Percentiles rank a stretch among this genome's conserved stretches.
These are phyloP conservation scores for Aethina tumida DNA, from an alignment of 1,140 invertebrate genomes.

Conservation along the genomic window DNA sequence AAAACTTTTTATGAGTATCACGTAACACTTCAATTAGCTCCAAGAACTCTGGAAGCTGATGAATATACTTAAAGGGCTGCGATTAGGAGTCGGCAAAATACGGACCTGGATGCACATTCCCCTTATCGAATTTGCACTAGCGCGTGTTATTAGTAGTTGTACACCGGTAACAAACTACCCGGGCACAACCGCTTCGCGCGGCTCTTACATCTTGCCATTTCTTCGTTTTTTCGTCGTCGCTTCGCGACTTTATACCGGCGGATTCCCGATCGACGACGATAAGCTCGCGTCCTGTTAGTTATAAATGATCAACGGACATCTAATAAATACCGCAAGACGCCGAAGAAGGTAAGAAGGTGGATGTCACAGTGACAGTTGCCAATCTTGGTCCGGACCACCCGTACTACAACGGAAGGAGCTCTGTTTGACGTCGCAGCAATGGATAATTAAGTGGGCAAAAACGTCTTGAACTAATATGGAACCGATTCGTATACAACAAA, in stretches of 20 bases:
- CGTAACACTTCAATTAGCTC: too few species aligned
- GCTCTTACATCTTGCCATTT: conserved; percentile 16
- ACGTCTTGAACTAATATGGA: too few species aligned
- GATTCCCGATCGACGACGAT: conserved; percentile 17
- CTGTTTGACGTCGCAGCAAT: too few species aligned
- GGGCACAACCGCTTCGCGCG: conserved; percentile 15
- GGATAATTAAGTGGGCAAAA: too few species aligned
- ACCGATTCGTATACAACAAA: too few species aligned
- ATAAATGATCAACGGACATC: conserved; percentile 22
- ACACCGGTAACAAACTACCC: conserved; percentile 19
- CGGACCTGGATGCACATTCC: conserved; percentile 9
- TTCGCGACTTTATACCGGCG: too few species aligned
- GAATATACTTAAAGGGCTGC: too few species aligned
- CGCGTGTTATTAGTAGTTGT: conserved; percentile 20
- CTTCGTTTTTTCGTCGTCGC: too few species aligned
- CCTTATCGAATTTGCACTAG: conserved; percentile 18
- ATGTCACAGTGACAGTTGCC: conserved; percentile 20
- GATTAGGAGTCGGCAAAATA: too few species aligned
- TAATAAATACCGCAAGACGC: conserved; percentile 23
- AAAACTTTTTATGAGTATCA: too few species aligned
- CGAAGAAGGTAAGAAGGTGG: conserved; percentile 24
- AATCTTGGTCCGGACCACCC: conserved; percentile 18
- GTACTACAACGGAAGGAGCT: too few species aligned
- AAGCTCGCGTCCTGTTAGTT: conserved; percentile 12
- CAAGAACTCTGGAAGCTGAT: too few species aligned